Base-by-base conservation (phyloP, 2,797 vertebrate genomes). In the Odontamblyopus lacepedii region DNA sequence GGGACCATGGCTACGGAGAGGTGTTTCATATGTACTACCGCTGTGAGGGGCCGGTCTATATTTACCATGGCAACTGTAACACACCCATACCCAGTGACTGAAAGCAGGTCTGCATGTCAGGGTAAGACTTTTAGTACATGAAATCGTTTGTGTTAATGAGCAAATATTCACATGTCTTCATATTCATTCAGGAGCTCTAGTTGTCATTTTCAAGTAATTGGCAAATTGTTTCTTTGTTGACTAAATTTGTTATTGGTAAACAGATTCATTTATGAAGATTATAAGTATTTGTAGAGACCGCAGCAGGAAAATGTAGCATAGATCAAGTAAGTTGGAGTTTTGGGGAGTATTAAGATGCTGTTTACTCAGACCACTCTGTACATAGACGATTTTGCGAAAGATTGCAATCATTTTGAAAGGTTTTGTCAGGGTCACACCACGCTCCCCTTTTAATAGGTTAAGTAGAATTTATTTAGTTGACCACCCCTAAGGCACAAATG, bases 1-100 rank as follows among this genome's bases (percentile, higher is more conserved):
- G 93, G 86, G 96, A 98, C 78, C 97, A 99, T 0, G 97, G 98
- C 8, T 99, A 99, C 60, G 90, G 91, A 0, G 96, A 98, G 0
- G 92, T 99, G 74, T 99, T 99, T 0, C 95, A 96, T 68, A 88
- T 93, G 69, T 99, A 99, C 82, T 98, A 95, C 84, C 93, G 63
- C 35, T 99, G 98, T 0, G 87, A 95, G 7, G 95, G 95, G 29
- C 95, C 94, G 0, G 87, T 99, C 64, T 94, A 89, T 76, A 95
- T 99, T 83, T 97, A 95, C 88, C 98, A 99, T 0, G 98, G 98
- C 7, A 99, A 99, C 93, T 99, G 98, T 88, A 99, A 99, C 85
- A 95, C 95, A 0, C 93, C 94, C 0, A 96, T 99, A 83, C 97
- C 96, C 0, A 94, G 95, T 2, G 95, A 96, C 82, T 98, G 86